Evolutionary conservation across 1,140 invertebrate species (phyloP).

Genomic region (Anthonomus grandis): DNA sequence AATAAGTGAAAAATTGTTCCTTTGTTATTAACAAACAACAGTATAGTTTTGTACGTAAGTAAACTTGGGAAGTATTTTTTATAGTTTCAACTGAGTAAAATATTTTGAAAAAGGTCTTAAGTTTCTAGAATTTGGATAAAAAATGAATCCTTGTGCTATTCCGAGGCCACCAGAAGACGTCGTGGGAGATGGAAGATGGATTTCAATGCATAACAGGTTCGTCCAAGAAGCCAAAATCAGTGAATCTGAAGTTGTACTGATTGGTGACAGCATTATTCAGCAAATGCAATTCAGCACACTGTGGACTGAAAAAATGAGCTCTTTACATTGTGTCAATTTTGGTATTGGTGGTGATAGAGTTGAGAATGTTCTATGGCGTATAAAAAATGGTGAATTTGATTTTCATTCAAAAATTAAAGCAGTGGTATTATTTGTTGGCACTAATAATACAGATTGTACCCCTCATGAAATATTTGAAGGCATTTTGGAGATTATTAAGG

Average conservation of each 20-base stretch:
- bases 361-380: conserved; percentile 70
- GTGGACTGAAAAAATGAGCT: conserved; percentile 57
- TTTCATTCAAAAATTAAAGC: conserved; percentile 63
- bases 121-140: too few species aligned
- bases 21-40: too few species aligned
- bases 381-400: conserved; percentile 69
- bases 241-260: conserved; percentile 68
- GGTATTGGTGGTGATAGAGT: conserved; percentile 70
- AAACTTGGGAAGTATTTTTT: too few species aligned
- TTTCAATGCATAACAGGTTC: conserved; percentile 57
- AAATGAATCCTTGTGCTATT: conserved; percentile 37
- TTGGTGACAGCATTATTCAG: conserved; percentile 69
- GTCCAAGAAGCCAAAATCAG: conserved; percentile 59
- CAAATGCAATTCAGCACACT: conserved; percentile 59
- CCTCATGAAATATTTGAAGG: conserved; percentile 64
- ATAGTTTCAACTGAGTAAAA: too few species aligned
- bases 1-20: too few species aligned
- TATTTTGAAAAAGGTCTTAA: too few species aligned
- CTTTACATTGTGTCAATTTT: conserved; percentile 68
- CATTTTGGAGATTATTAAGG: conserved; percentile 60
- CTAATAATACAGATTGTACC: conserved; percentile 65
- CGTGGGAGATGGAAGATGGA: conserved; percentile 39
- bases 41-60: too few species aligned
- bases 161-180: conserved; percentile 31
- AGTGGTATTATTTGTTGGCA: conserved; percentile 66